Base-by-base conservation (phyloP, 1,140 invertebrate genomes). In the Atopsyche davidsoni region DNA sequence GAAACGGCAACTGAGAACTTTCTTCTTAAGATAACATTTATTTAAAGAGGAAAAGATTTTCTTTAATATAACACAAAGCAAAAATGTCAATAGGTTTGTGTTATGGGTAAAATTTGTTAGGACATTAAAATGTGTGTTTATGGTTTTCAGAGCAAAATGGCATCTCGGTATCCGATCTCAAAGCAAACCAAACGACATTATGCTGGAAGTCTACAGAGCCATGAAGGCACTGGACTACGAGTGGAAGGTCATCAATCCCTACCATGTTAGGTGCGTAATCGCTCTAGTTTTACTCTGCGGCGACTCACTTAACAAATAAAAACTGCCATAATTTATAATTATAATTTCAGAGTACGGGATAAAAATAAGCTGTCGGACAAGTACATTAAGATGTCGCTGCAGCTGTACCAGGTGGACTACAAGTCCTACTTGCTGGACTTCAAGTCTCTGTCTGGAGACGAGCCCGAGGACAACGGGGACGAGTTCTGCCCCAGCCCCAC, bases 121-220 rank as follows among this genome's bases (percentile, higher is more conserved):
- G n/a, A n/a, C n/a, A n/a, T n/a, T n/a, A n/a, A n/a, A n/a, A 7
- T 28, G 25, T 28, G 25, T 6, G n/a, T 46, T n/a, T 40, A 51
- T 25, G 34, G 25, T 13, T 65, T 63, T 11, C 60, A 74, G 94
- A 56, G 95, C 96, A 18, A 99, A 99, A 67, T 99, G 97, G 97
- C 97, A 99, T 80, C 75, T 99, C 60, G 91, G 93, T 46, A 99
- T 99, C 55, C 77, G 97, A 53, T 99, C 96, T 10, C 97, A 99
- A 71, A 98, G 93, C 63, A 96, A 96, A 68, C 95, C 95, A 2
- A 92, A 95, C 64, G 97, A 99, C 72, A 99, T 99, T 16, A 99
- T 99, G 97, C 88, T 96, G 69, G 97, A 99, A 78, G 96, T 99
- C 1, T 99, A 97, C 68, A 79, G 94, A 58, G 96, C 96, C 11